Evolutionary conservation across 2,888 invertebrate genomes (phyloP), one percentile per base, ranked within the genome.

Genomic region (Hyposoter didymator): DNA sequence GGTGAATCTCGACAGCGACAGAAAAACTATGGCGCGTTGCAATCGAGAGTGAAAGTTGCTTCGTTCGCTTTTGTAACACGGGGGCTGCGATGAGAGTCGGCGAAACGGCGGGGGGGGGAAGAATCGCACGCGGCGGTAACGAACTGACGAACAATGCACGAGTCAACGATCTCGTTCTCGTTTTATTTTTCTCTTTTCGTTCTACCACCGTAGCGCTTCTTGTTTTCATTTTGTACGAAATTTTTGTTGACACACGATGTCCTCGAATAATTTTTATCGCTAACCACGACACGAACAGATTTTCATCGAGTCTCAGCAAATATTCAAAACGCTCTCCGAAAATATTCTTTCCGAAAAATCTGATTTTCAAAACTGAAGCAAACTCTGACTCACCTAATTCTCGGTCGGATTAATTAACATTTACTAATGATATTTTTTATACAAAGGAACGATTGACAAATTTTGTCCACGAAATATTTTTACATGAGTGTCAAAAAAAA

Each of bases 21-120:
- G 10, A 55, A 81, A 72, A 67, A 67, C 28, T n/a, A 76, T 55
- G 49, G 17, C 72, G 62, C 35, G 22, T 79, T 67, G 67, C 76
- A 83, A 85, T 83, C 64, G 84, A 78, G 81, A 84, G 84, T 86
- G 83, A 84, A 84, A 84, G 84, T 85, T 80, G 76, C 43, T 49
- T 45, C 78, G 45, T 43, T 70, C 75, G 70, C 82, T 76, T 76
- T 82, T 70, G 82, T 76, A 69, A 75, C 45, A 19, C 49, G 73
- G 55, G 75, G 74, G n/a, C 52, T 12, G 43, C 67, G 74, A 67
- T 67, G 81, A 74, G 39, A 45, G 22, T 32, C 39, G 55, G 22
- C 67, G 59, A 59, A 45, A 55, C 69, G 49, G 22, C 2, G 66
- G 64, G n/a, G 47, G 43, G 2, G 6, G 62, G 43, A 72, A 52